phyloP scores from a whole-genome alignment of 2,888 invertebrate species.

The Serripes groenlandicus region DNA sequence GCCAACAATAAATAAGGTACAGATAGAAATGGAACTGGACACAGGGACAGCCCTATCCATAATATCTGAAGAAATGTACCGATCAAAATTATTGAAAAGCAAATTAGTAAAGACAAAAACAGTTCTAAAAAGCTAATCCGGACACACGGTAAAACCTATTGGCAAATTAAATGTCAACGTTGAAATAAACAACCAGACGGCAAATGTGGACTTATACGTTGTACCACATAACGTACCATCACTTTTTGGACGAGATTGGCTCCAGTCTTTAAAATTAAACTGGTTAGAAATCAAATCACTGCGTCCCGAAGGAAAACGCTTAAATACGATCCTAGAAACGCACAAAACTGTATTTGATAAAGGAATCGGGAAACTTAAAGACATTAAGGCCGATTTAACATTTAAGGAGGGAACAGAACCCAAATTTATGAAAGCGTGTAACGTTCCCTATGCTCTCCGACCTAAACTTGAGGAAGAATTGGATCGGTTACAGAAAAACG shows the following conservation, averaged over 20 bases:
- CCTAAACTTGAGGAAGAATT: not conserved
- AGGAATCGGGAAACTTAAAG: not conserved
- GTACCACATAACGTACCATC: not conserved
- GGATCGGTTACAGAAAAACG: not conserved
- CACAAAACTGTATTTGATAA: too few relatives aligned
- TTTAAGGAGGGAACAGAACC: not conserved
- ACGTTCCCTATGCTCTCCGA: not conserved
- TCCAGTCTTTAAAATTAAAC: not conserved
- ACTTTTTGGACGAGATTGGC: not conserved
- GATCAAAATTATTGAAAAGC: not conserved
- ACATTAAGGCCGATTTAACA: not conserved
- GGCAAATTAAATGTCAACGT: not conserved
- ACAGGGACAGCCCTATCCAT: not conserved
- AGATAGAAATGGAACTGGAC: not conserved
- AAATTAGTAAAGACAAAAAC: too few relatives aligned
- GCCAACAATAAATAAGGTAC: not conserved
- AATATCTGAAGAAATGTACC: not conserved
- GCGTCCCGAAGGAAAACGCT: not conserved
- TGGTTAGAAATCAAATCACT: not conserved
- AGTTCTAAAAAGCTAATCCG: not conserved
- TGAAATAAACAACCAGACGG: not conserved
- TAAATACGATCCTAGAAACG: too few relatives aligned
- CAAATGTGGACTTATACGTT: not conserved
- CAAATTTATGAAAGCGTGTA: not conserved
- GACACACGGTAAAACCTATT: not conserved